Evolutionary conservation across 2,888 invertebrate species (phyloP), one percentile per base, ranked within the genome.

Genomic region (Drosophila percnosoma): DNA sequence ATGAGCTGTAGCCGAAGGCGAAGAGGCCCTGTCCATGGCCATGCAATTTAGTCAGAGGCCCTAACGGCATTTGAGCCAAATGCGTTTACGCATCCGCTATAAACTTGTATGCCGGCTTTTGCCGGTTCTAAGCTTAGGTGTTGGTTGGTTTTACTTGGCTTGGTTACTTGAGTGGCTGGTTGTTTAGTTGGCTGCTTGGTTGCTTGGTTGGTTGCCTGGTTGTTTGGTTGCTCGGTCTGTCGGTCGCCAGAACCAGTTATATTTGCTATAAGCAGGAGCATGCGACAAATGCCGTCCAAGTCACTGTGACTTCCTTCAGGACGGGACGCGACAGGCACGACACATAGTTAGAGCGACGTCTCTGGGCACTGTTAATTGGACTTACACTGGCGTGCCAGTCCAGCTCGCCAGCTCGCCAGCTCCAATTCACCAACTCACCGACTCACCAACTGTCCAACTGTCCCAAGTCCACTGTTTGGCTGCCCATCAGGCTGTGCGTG

Each of bases 31-130:
- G 78, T 69, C 70, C 79, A 75, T 77, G 90, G 89, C 90, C 78
- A 89, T 85, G 83, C 88, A 91, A 91, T 91, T 90, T 90, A 91
- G 90, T 85, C 84, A 89, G 87, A 90, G 83, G 90, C 92, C 91
- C 91, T 91, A 91, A 91, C 91, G 91, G 91, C 91, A 91, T 87
- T 89, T 91, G 90, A 85, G 88, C 90, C 90, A 91, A 91, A 92
- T 92, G 91, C 92, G 91, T 91, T 91, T 91, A 92, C 91, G 91
- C 91, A 91, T 91, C 92, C 91, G 92, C 91, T 91, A 91, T 91
- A 91, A 90, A 91, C 90, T 87, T 85, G 91, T 80, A 89, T 85
- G 87, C 85, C 89, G 85, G 87, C 78, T 87, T 69, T 71, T 75
- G 81, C 82, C 83, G 80, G 83, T 80, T 83, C 78, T 82, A 82